Evolutionary conservation across 2,797 vertebrate species (phyloP), one percentile per base, ranked within the genome.

Genomic region (Oreonectes daqikongensis): DNA sequence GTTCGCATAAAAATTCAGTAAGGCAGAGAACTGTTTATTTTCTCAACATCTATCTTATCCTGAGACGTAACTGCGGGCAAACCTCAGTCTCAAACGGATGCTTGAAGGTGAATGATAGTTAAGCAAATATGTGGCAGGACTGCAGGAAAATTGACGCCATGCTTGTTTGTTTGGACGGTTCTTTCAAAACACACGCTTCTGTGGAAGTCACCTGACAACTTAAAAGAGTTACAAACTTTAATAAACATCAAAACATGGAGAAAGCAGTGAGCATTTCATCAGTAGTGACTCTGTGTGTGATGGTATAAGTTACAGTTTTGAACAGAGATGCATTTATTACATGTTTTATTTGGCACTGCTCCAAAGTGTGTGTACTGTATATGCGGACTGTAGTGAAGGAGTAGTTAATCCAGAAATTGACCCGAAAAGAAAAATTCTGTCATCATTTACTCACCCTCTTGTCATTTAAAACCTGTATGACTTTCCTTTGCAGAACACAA

Each of bases 311-410:
- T 7, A 8, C 7, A 18, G 57, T 60, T 73, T 20, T 50, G 32
- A 61, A 50, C n/a, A 59, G 15, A 42, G 28, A 50, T 32, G 20
- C 64, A 20, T 46, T 83, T 79, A 20, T n/a, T 24, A 52, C 64
- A 55, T 70, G 69, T 79, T 79, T 79, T 68, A 72, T 69, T 73
- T 79, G 82, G 75, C 75, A 18, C 12, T 9, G 40, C 40, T 22
- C 71, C 79, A 83, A 60, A 71, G 57, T 65, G 35, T 30, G 64
- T 44, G 63, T 66, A 14, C 40, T 42, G 40, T 42, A 44, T 66
- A 57, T 44, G 24, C 46, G 38, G 4, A 14, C 40, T 42, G 40
- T n/a, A n/a, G n/a, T n/a, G n/a, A n/a, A n/a, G n/a, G n/a, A n/a
- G n/a, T n/a, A n/a, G n/a, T n/a, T n/a, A n/a, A n/a, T n/a, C n/a